Conservation (phyloP, 2,888 invertebrate species). For the Platycheirus rosarum region DNA sequence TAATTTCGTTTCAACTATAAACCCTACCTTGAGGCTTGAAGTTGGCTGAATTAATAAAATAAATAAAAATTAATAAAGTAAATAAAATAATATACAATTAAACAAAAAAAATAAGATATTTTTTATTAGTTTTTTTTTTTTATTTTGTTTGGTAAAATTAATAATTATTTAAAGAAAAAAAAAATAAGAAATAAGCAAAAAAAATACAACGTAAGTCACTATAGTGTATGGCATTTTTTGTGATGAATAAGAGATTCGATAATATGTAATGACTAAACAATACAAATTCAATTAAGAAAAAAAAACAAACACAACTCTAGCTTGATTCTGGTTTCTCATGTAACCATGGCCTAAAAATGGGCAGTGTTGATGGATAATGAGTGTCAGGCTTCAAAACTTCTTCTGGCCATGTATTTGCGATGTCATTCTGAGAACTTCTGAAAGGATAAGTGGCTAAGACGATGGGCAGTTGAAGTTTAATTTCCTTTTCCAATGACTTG, state of each 20-base stretch:
- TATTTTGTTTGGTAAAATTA: conserved; percentile 10
- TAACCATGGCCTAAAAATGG: conserved; percentile 95
- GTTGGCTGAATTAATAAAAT: too few species aligned
- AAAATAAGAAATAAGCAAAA: conserved; percentile 18
- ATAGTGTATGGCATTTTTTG: conserved; percentile 68
- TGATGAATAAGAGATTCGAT: conserved; percentile 53
- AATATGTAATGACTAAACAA: conserved; percentile 60
- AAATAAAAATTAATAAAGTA: too few species aligned
- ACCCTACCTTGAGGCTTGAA: too few species aligned
- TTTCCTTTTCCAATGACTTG: conserved; percentile 94
- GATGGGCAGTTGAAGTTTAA: conserved; percentile 95
- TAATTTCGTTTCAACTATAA: too few species aligned
- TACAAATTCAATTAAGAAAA: conserved; percentile 49
- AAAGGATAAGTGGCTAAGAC: conserved; percentile 96
- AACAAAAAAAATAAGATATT: too few species aligned
- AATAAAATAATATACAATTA: too few species aligned
- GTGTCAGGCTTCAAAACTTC: conserved; percentile 90
- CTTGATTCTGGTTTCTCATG: conserved; percentile 85
- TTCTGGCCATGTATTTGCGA: conserved; percentile 84
- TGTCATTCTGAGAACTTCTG: conserved; percentile 86
- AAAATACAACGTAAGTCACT: conserved; percentile 51
- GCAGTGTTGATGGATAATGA: conserved; percentile 96
- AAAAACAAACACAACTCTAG: conserved; percentile 52
- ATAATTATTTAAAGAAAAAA: conserved; percentile 22
- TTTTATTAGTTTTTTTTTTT: background rate